A percentile compares a stretch with the other conserved stretches of the same genome.
phyloP scores from a whole-genome alignment of 2,797 vertebrate genomes.

The Prunella strophiata region DNA sequence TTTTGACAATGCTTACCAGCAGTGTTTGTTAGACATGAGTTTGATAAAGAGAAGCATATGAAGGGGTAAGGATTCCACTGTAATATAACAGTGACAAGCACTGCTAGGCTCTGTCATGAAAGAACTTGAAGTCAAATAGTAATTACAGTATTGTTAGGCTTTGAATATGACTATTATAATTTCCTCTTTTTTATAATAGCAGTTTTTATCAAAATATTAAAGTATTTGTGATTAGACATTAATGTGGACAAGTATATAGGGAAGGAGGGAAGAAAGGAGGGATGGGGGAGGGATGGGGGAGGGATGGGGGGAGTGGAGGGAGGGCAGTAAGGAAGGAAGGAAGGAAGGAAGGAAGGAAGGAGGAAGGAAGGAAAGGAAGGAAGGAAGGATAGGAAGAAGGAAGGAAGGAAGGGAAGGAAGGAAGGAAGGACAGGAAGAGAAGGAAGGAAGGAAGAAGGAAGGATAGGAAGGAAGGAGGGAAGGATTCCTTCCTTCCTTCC shows the following conservation, averaged over 20 bases:
- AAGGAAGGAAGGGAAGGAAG: not conserved
- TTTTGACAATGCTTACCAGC: not conserved
- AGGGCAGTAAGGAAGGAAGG: not conserved
- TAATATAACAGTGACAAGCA: not conserved
- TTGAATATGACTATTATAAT: not conserved
- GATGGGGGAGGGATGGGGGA: too few relatives aligned
- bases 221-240: not conserved
- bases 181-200: not conserved
- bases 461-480: not conserved
- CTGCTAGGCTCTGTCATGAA: not conserved
- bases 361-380: not conserved
- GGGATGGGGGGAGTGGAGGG: too few relatives aligned
- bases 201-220: not conserved
- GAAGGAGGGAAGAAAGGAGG: too few relatives aligned
- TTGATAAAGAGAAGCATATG: not conserved
- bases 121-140: not conserved
- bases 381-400: too few relatives aligned
- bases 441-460: not conserved
- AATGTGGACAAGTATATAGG: not conserved
- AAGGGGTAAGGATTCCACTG: not conserved
- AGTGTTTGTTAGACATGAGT: not conserved
- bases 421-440: not conserved
- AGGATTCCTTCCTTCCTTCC: too few relatives aligned
- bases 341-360: not conserved
- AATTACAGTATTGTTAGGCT: not conserved